phyloP scores from a whole-genome alignment of 1,140 invertebrate species.

The Holotrichia oblita region DNA sequence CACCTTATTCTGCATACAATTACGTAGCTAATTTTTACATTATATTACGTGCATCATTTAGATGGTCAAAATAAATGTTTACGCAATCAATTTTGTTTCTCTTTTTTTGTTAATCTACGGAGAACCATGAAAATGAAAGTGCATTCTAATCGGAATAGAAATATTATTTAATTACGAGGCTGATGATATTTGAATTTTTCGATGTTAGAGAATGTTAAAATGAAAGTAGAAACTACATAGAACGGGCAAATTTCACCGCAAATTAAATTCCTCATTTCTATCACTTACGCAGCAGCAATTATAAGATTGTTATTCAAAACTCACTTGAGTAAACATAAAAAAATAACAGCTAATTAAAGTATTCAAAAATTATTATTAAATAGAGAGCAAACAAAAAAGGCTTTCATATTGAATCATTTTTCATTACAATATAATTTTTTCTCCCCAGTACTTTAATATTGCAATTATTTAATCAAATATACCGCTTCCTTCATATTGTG shows the following conservation, averaged over 20 bases:
- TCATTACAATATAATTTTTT: no score
- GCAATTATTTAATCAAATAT: no score
- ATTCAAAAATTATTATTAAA: no score
- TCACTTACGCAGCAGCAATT: background rate
- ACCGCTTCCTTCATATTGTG: no score
- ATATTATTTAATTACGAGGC: conserved; percentile 6
- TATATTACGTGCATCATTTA: background rate
- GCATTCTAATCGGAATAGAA: conserved; percentile 11
- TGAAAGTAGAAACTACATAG: conserved; percentile 31
- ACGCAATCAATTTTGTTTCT: background rate
- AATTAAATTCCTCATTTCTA: conserved; percentile 9
- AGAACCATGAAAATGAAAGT: conserved; percentile 18
- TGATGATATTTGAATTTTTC: conserved; percentile 35
- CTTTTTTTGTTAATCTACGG: background rate
- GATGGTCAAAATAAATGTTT: no score
- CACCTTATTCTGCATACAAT: no score
- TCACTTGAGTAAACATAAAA: no score
- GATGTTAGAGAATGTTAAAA: background rate
- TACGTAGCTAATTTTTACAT: background rate
- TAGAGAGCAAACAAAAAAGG: no score
- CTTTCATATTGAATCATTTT: no score
- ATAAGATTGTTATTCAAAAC: background rate
- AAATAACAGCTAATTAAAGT: no score
- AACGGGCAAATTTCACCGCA: background rate
- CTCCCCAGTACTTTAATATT: no score